Evolutionary conservation across 1,140 invertebrate species (phyloP).

Genomic region (Palaemon carinicauda): DNA sequence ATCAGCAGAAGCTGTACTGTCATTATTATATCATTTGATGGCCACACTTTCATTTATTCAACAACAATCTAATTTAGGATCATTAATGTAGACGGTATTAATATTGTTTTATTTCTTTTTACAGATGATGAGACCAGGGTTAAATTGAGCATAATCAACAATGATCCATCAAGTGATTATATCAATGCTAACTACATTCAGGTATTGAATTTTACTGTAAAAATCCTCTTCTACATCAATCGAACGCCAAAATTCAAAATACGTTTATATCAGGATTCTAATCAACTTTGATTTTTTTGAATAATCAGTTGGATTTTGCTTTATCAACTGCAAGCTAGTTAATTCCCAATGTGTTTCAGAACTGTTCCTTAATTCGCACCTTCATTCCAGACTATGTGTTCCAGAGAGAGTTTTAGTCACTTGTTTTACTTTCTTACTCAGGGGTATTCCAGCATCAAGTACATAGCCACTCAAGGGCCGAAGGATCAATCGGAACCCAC

Average conservation of each 20-base stretch:
- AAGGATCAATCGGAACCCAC: constrained; percentile 9
- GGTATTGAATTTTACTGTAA: neutral
- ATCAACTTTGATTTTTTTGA: neutral
- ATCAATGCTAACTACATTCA: constrained; percentile 40
- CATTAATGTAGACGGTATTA: too few relatives aligned
- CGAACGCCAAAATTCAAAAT: neutral
- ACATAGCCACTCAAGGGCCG: constrained; percentile 46
- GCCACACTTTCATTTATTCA: neutral
- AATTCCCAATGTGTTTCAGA: too few relatives aligned
- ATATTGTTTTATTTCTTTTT: neutral
- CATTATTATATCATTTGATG: neutral
- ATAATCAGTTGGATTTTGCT: too few relatives aligned
- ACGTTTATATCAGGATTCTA: neutral
- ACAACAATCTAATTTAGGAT: too few relatives aligned
- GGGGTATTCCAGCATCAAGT: constrained; percentile 2
- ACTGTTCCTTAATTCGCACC: neutral
- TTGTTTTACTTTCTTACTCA: neutral
- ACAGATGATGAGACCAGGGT: constrained; percentile 36
- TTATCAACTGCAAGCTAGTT: too few relatives aligned
- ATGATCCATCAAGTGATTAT: constrained; percentile 14
- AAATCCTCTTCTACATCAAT: neutral
- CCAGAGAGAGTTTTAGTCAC: neutral
- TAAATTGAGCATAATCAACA: neutral
- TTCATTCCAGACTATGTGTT: too few relatives aligned
- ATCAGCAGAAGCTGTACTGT: too few relatives aligned